phyloP scores from a whole-genome alignment of 2,888 invertebrate species.

The Euclidia mi region DNA sequence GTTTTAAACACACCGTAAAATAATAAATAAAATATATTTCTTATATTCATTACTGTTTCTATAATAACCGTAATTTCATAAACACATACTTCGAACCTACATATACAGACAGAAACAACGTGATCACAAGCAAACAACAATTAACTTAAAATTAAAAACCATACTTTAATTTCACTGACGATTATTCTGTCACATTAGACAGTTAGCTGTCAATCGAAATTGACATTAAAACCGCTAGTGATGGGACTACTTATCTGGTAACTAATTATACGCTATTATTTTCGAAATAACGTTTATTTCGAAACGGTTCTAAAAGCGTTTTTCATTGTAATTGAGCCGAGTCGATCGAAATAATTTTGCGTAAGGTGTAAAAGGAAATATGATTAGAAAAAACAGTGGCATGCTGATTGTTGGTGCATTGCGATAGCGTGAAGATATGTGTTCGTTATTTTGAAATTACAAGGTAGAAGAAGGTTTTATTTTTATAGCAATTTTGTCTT shows the following conservation, averaged over 20 bases:
- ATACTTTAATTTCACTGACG: constrained; percentile 63
- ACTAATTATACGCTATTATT: constrained; percentile 44
- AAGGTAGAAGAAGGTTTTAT: too few species aligned
- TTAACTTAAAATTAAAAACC: constrained; percentile 5
- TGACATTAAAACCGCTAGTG: constrained; percentile 54
- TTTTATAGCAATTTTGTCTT: too few species aligned
- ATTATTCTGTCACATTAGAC: constrained; percentile 72
- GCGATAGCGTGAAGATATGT: constrained; percentile 25
- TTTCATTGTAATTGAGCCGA: constrained; percentile 22
- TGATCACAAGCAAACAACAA: constrained; percentile 2
- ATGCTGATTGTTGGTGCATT: constrained; percentile 30
- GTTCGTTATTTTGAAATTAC: constrained; percentile 17
- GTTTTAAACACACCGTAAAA: too few species aligned
- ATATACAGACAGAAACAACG: constrained; percentile 3
- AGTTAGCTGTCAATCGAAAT: constrained; percentile 59
- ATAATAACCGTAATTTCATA: neutral
- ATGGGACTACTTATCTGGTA: constrained; percentile 50
- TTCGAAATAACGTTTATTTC: constrained; percentile 35
- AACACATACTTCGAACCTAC: neutral
- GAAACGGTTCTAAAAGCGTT: constrained; percentile 8
- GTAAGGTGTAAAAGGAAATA: constrained; percentile 14
- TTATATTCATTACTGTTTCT: too few species aligned
- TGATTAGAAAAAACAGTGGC: constrained; percentile 11
- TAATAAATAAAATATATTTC: too few species aligned
- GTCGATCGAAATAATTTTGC: constrained; percentile 24